phyloP scores from a whole-genome alignment of 2,797 vertebrate species.

The Diplodus sargus region DNA sequence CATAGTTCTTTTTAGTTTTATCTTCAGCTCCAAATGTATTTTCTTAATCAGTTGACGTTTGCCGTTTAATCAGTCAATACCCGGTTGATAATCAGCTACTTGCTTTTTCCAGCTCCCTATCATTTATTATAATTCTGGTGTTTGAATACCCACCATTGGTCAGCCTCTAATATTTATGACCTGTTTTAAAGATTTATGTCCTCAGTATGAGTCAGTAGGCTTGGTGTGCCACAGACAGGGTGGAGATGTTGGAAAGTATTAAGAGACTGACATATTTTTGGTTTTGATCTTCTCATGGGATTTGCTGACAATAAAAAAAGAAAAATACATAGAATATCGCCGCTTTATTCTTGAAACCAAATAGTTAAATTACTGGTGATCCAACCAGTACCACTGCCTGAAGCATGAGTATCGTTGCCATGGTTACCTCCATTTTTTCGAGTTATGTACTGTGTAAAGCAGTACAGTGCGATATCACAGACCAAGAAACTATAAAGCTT shows the following conservation, averaged over 20 bases:
- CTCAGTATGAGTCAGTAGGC: background rate
- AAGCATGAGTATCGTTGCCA: conserved; percentile 47
- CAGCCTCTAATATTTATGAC: background rate
- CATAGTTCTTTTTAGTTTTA: no score
- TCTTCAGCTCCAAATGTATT: no score
- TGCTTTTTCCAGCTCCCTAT: no score
- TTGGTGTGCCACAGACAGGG: background rate
- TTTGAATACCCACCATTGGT: no score
- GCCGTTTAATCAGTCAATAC: no score
- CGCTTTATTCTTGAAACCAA: background rate
- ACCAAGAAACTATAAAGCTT: background rate
- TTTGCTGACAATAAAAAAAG: background rate
- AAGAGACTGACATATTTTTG: background rate
- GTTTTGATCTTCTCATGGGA: background rate
- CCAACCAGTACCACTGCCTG: conserved; percentile 15
- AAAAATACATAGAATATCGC: background rate
- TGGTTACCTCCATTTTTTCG: conserved; percentile 48
- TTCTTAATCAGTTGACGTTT: no score
- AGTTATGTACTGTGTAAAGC: conserved; percentile 10
- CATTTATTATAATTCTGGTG: no score
- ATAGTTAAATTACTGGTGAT: background rate
- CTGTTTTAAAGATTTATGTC: background rate
- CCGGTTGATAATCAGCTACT: no score
- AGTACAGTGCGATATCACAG: background rate
- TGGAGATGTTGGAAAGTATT: background rate